Base-by-base conservation (phyloP, 2,888 invertebrate genomes). In the Coenonympha arcania region DNA sequence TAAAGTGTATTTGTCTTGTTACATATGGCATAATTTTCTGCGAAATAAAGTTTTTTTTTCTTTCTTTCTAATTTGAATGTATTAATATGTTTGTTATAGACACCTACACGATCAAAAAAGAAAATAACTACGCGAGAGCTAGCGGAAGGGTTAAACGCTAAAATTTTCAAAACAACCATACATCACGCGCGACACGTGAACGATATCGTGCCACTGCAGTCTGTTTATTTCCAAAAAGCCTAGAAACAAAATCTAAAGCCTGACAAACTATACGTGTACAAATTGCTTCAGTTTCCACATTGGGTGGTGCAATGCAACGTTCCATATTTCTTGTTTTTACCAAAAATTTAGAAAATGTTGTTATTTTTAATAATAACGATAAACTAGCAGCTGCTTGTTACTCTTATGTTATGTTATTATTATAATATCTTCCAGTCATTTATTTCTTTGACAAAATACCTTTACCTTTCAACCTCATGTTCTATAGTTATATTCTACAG, bases 141-240 rank as follows among this genome's bases (percentile, higher is more conserved):
- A 33, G n/a, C 15, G 1, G n/a, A n/a, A n/a, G n/a, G n/a, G n/a
- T 15, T 20, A 22, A 22, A 9, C n/a, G 15, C 22, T 9, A 39
- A 41, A 41, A 24, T 34, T 44, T 44, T 22, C 50, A 54, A 37
- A 54, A 50, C 34, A 30, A 39, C 33, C 34, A 41, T 54, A 47
- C 24, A 50, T 54, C 54, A 54, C 9, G 20, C 19, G 43, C 28
- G 40, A 40, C 54, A 36, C 18, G 39, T 48, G 33, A 34, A 31
- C 48, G 43, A 39, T 52, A 52, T 52, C 52, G 16, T 20, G 20
- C 41, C 26, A 42, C 16, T 48, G 52, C 52, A 52, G 48, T 20
- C 50, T 36, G 33, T 43, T 34, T 52, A 41, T 41, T 18, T 41
- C 16, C 16, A 15, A 15, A 28, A 41, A 41, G 39, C 22, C 24